These are phyloP conservation scores for Meandrina meandrites DNA, from an alignment of 92 coral and sea anemone species.

Conservation along the genomic window DNA sequence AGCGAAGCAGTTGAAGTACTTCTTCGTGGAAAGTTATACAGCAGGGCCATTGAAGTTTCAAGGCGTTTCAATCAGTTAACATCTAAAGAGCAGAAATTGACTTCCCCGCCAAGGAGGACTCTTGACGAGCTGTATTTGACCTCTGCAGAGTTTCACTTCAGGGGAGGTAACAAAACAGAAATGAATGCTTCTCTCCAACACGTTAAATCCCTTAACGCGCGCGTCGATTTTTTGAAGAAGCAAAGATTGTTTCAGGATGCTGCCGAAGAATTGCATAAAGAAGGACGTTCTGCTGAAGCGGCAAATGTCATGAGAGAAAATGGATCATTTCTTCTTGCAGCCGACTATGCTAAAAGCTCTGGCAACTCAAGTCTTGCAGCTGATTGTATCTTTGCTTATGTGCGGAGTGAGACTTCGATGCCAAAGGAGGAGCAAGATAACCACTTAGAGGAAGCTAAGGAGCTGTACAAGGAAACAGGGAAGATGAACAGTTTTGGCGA, in stretches of 20 bases:
- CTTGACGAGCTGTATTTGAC: conserved; percentile 57
- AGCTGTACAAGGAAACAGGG: not conserved
- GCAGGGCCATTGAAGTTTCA: conserved; percentile 26
- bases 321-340: conserved; percentile 68
- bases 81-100: conserved; percentile 7
- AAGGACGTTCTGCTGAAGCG: conserved; percentile 61
- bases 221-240: conserved; percentile 63
- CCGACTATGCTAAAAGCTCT: conserved; percentile 27
- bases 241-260: conserved; percentile 8
- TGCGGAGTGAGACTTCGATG: conserved; percentile 26
- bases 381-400: conserved; percentile 64
- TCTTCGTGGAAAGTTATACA: conserved; percentile 24
- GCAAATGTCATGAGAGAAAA: conserved; percentile 61
- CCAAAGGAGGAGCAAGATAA: conserved; percentile 31
- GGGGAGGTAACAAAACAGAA: conserved; percentile 22
- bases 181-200: conserved; percentile 69
- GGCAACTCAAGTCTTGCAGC: conserved; percentile 62
- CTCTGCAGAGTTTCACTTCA: conserved; percentile 50
- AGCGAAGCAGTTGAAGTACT: conserved; percentile 59
- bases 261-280: not conserved
- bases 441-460: conserved; percentile 53
- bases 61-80: not conserved
- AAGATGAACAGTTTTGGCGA: not conserved
- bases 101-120: conserved; percentile 55
- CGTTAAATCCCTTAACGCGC: conserved; percentile 62